Conservation (phyloP, 1,140 invertebrate species). For the Pararge aegeria region DNA sequence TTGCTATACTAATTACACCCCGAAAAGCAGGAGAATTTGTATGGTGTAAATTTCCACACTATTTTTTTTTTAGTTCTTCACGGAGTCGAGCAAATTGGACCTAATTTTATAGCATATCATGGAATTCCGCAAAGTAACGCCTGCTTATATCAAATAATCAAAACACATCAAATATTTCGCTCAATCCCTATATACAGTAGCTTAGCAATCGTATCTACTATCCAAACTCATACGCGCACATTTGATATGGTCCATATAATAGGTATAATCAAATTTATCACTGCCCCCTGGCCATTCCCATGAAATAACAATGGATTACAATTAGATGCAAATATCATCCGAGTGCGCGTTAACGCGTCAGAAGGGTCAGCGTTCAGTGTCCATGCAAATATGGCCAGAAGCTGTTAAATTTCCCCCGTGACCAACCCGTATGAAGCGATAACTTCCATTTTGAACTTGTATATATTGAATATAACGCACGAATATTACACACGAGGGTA, state of each 20-base stretch:
- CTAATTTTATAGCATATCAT: too few relatives aligned
- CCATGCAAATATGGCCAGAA: constrained; percentile 54
- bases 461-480: constrained; percentile 7
- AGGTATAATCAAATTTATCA: constrained; percentile 31
- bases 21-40: too few relatives aligned
- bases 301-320: constrained; percentile 64
- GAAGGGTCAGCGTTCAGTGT: constrained; percentile 54
- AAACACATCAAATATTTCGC: too few relatives aligned
- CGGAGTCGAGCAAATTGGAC: too few relatives aligned
- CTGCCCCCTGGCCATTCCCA: constrained; percentile 56
- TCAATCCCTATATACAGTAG: not conserved
- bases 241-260: constrained; percentile 19
- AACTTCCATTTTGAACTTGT: constrained; percentile 37
- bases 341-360: constrained; percentile 43
- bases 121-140: too few relatives aligned
- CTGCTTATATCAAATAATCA: too few relatives aligned
- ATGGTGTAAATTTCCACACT: too few relatives aligned
- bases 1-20: too few relatives aligned
- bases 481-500: not conserved
- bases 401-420: constrained; percentile 66
- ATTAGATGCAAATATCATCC: constrained; percentile 72
- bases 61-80: too few relatives aligned
- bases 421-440: constrained; percentile 55
- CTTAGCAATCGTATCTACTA: not conserved
- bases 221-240: constrained; percentile 2